Conservation (phyloP, 2,113 vertebrate genomes). For the Pedetes capensis region DNA sequence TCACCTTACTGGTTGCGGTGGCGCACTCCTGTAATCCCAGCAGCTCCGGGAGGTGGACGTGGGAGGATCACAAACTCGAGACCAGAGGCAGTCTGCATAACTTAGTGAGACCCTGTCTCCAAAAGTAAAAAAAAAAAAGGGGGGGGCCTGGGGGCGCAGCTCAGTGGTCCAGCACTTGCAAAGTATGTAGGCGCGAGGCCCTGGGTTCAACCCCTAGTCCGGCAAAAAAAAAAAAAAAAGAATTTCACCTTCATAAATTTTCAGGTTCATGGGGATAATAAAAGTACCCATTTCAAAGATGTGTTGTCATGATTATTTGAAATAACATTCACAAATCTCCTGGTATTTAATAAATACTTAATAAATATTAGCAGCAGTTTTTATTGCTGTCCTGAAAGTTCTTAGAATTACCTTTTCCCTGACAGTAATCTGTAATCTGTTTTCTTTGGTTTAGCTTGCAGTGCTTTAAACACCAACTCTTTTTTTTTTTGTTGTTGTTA, state of each 20-base stretch:
- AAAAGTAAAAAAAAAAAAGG: too few relatives aligned
- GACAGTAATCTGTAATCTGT: not conserved
- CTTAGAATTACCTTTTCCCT: not conserved
- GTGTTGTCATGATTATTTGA: not conserved
- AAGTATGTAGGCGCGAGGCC: too few relatives aligned
- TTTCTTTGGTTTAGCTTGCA: not conserved
- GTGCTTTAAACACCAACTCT: slow-evolving; percentile 6
- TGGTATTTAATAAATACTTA: not conserved
- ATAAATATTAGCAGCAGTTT: not conserved
- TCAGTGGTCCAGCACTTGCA: too few relatives aligned
- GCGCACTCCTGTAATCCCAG: too few relatives aligned
- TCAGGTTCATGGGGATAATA: not conserved
- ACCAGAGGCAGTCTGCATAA: too few relatives aligned
- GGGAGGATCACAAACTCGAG: too few relatives aligned
- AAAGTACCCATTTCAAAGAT: not conserved
- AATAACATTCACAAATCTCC: slow-evolving; percentile 1
- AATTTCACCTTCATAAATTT: not conserved
- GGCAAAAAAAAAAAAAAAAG: too few relatives aligned
- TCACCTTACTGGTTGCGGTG: too few relatives aligned
- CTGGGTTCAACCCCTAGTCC: too few relatives aligned
- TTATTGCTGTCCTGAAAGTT: not conserved
- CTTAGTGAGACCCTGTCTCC: too few relatives aligned
- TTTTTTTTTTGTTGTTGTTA: not conserved
- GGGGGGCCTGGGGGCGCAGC: too few relatives aligned
- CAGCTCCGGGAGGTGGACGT: too few relatives aligned